These are phyloP conservation scores for Drosophila tsacasi DNA, from an alignment of 1,140 invertebrate species.

Conservation along the genomic window DNA sequence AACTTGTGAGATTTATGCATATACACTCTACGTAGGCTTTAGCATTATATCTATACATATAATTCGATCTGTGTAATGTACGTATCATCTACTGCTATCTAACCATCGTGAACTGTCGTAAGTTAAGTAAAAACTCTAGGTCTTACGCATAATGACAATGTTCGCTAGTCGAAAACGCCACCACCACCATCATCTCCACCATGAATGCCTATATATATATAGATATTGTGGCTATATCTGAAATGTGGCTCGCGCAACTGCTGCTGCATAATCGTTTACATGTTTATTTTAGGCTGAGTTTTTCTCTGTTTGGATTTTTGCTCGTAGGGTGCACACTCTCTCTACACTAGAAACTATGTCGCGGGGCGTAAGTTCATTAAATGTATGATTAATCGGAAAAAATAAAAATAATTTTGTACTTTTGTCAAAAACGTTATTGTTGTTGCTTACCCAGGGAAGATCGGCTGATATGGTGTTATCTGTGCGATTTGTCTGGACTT, in stretches of 20 bases:
- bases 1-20: conserved; percentile 77
- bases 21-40: conserved; percentile 65
- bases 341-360: conserved; percentile 30
- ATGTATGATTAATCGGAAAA: conserved; percentile 42
- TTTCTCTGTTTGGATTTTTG: conserved; percentile 33
- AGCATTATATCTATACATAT: conserved; percentile 31
- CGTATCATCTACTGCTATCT: conserved; percentile 54
- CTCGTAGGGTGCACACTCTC: conserved; percentile 29
- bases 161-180: conserved; percentile 59
- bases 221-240: conserved; percentile 50
- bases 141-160: conserved; percentile 74
- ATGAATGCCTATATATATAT: conserved; percentile 37
- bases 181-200: conserved; percentile 22
- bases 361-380: conserved; percentile 49
- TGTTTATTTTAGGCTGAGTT: conserved; percentile 36
- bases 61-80: conserved; percentile 48
- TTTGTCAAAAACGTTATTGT: conserved; percentile 46
- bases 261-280: conserved; percentile 44
- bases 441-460: neutral
- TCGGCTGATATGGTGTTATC: conserved; percentile 4
- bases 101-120: conserved; percentile 61
- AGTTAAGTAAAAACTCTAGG: conserved; percentile 60
- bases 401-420: conserved; percentile 73
- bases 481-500: conserved; percentile 13
- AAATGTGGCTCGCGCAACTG: conserved; percentile 50